Conservation (phyloP, 2,888 invertebrate genomes). For the Hypsopygia costalis region DNA sequence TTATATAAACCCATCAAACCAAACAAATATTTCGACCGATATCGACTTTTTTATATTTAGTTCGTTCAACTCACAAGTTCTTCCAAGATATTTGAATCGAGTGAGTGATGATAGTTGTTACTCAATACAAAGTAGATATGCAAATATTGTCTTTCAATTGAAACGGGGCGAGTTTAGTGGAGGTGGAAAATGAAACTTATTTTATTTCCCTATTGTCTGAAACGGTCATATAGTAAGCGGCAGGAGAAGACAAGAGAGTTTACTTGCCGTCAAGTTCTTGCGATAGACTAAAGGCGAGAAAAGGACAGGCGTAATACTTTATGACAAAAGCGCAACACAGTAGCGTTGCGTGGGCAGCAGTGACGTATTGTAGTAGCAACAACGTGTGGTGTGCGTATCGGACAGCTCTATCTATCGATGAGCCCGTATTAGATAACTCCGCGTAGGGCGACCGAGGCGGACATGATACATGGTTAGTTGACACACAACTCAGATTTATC, state of each 20-base stretch:
- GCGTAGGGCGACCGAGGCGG: constrained; percentile 14
- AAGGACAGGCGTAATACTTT: constrained; percentile 41
- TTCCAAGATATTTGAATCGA: too few relatives aligned
- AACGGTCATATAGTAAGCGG: constrained; percentile 43
- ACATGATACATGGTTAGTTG: neutral
- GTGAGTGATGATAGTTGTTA: too few relatives aligned
- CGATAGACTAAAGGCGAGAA: constrained; percentile 22
- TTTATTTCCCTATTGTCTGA: constrained; percentile 71
- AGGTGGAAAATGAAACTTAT: constrained; percentile 54
- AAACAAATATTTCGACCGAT: constrained; percentile 40
- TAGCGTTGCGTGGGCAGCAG: constrained; percentile 41
- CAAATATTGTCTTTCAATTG: too few relatives aligned
- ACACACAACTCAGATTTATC: neutral
- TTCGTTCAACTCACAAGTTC: constrained; percentile 30
- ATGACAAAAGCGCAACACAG: constrained; percentile 34
- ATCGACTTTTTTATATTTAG: constrained; percentile 31
- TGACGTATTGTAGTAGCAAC: constrained; percentile 29
- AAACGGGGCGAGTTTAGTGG: constrained; percentile 32
- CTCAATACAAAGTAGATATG: too few relatives aligned
- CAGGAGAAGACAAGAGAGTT: constrained; percentile 14
- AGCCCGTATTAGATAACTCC: constrained; percentile 21
- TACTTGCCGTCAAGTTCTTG: constrained; percentile 47
- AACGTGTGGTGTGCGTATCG: constrained; percentile 31
- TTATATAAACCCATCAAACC: constrained; percentile 45
- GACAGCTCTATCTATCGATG: constrained; percentile 28